Conservation (phyloP, 2,797 vertebrate species). For the Pipistrellus kuhlii region DNA sequence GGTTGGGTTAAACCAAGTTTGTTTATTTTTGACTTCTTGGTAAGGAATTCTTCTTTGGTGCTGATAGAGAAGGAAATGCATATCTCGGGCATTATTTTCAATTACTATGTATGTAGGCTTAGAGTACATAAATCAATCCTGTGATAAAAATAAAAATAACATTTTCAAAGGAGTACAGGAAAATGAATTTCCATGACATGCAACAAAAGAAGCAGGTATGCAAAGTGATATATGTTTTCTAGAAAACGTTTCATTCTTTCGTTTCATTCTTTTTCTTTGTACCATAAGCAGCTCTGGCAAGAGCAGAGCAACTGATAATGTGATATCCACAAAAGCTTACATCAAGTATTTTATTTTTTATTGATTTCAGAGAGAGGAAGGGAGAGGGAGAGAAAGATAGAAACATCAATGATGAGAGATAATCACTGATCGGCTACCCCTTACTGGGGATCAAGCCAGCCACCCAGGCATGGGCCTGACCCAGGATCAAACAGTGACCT, state of each 20-base stretch:
- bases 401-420: no score
- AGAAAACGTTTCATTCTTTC: not conserved
- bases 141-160: slow-evolving; percentile 52
- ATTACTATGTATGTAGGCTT: not conserved
- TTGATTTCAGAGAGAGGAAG: no score
- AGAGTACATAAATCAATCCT: not conserved
- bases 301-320: not conserved
- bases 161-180: not conserved
- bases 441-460: no score
- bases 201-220: slow-evolving; percentile 11
- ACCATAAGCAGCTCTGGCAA: slow-evolving; percentile 26
- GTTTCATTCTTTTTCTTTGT: not conserved
- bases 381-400: no score
- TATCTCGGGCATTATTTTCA: slow-evolving; percentile 42
- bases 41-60: slow-evolving; percentile 10
- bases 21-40: slow-evolving; percentile 9
- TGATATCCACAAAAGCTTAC: not conserved
- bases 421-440: no score
- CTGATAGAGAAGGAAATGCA: not conserved
- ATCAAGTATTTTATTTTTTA: not conserved
- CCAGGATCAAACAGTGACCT: no score
- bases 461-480: no score
- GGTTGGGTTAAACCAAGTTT: not conserved
- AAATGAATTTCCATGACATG: slow-evolving; percentile 47
- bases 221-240: not conserved